These are phyloP conservation scores for Centropristis striata DNA, from an alignment of 2,113 vertebrate genomes.

Conservation along the genomic window DNA sequence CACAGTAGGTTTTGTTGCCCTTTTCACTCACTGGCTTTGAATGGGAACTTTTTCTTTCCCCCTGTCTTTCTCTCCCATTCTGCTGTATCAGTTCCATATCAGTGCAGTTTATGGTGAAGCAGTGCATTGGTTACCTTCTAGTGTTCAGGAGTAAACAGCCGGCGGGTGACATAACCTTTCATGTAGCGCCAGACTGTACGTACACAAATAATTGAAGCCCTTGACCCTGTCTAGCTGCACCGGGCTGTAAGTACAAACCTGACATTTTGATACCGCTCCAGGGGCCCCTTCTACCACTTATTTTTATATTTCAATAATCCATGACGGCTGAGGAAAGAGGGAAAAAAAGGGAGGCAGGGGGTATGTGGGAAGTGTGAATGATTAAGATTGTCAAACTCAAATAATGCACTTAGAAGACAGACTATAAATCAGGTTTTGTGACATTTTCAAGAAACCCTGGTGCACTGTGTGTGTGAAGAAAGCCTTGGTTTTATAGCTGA, in stretches of 20 bases:
- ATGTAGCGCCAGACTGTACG: conserved; percentile 93
- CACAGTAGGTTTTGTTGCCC: neutral
- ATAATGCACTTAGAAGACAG: conserved; percentile 97
- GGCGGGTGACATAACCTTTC: conserved; percentile 98
- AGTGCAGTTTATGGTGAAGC: conserved; percentile 86
- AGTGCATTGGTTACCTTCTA: conserved; percentile 91
- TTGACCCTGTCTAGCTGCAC: conserved; percentile 97
- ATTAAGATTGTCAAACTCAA: conserved; percentile 99
- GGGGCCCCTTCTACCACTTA: conserved; percentile 92
- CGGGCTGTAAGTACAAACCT: conserved; percentile 99
- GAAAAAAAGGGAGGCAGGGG: neutral
- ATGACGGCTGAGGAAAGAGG: conserved; percentile 87
- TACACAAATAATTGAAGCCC: conserved; percentile 99
- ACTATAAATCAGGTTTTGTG: conserved; percentile 99
- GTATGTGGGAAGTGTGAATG: conserved; percentile 93
- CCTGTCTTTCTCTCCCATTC: conserved; percentile 50
- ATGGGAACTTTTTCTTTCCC: conserved; percentile 61
- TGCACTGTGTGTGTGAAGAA: conserved; percentile 71
- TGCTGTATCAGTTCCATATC: conserved; percentile 89
- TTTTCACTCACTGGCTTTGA: conserved; percentile 25
- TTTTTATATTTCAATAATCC: conserved; percentile 99
- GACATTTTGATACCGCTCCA: conserved; percentile 99
- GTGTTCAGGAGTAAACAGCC: conserved; percentile 94
- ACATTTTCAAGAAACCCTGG: conserved; percentile 91
- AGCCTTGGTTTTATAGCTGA: conserved; percentile 55